Base-by-base conservation (phyloP, 2,888 invertebrate species). In the Melieria crassipennis region DNA sequence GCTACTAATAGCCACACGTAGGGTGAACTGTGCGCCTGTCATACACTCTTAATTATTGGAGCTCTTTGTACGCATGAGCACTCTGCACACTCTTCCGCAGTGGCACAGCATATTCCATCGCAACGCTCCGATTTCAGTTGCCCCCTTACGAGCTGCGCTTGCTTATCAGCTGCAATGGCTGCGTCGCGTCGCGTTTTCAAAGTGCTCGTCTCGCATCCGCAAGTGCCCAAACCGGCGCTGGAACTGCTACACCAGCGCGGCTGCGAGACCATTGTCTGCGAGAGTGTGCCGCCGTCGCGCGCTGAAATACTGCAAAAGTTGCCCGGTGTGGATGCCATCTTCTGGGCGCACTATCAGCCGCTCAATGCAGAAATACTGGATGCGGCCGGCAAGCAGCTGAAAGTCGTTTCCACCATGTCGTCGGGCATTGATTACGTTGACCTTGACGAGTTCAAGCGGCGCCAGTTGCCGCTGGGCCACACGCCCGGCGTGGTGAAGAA, bases 381-480 rank as follows among this genome's bases (percentile, higher is more conserved):
- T 76, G 83, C 84, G 10, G 86, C 86, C 5, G 87, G 94, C 3
- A 87, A 91, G 0, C 88, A 90, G 67, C 82, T 97, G 69, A 93
- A 93, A 86, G 92, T 92, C 0, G 89, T 97, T 1, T 91, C 92
- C 0, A 92, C 95, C 0, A 93, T 94, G 92, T 94, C 96, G 0
- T 95, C 95, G 2, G 97, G 97, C 10, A 90, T 92, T 73, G 95
- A 98, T 83, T 94, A 94, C 79, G 90, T 96, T 57, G 94, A 96
- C 81, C 77, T 93, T 0, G 86, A 87, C 0, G 94, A 91, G 81
- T 88, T 96, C 65, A 91, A 91, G 83, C 88, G 88, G 56, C 89
- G 92, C 7, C 91, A 91, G 5, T 91, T 98, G 65, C 89, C 89
- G 47, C 87, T 97, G 1, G 95, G 95, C 0, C 92, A 94, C 78